Conservation (phyloP, 1,140 invertebrate genomes). For the Leguminivora glycinivorella region DNA sequence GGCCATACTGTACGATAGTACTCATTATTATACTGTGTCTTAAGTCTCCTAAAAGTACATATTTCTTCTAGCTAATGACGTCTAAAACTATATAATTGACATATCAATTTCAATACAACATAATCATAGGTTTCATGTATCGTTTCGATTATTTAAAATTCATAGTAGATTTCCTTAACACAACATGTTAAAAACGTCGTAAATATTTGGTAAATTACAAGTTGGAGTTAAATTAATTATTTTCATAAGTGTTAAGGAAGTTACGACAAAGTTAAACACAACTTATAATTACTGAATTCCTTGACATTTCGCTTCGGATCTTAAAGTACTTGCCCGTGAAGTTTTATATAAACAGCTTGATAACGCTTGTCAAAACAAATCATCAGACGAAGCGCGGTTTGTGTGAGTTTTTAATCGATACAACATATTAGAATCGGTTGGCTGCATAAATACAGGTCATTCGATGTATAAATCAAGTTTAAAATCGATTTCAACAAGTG, state of each 20-base stretch:
- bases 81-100: conserved; percentile 2
- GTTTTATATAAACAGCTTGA: conserved; percentile 14
- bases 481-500: conserved; percentile 78
- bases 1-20: too few species aligned
- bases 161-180: conserved; percentile 22
- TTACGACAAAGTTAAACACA: conserved; percentile 17
- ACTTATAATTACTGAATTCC: conserved; percentile 35
- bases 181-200: conserved; percentile 18
- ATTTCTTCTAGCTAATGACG: background rate
- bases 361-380: conserved; percentile 42
- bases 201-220: conserved; percentile 25
- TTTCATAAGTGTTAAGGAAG: conserved; percentile 21
- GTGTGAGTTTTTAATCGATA: conserved; percentile 56
- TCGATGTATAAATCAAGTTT: conserved; percentile 74
- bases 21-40: too few species aligned
- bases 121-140: conserved; percentile 12
- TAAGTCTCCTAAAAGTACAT: background rate
- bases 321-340: conserved; percentile 28
- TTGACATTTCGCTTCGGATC: conserved; percentile 49
- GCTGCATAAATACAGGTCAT: conserved; percentile 68
- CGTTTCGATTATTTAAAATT: background rate
- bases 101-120: conserved; percentile 20
- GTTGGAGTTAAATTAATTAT: conserved; percentile 23
- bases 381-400: conserved; percentile 39
- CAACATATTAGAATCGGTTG: conserved; percentile 61